phyloP scores from a whole-genome alignment of 2,888 invertebrate species.

The Neocrepidodera transversa region DNA sequence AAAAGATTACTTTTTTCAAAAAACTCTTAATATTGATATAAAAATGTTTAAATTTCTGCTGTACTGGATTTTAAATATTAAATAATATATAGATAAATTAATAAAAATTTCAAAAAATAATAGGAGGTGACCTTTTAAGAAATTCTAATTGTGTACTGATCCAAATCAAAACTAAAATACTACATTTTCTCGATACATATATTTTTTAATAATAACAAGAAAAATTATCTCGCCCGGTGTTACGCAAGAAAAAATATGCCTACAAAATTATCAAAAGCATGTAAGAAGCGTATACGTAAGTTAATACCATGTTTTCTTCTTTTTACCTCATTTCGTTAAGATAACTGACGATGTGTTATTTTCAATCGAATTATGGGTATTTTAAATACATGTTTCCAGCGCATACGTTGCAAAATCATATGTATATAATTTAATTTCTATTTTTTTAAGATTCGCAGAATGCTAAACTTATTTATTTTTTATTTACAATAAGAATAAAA shows the following conservation, averaged over 20 bases:
- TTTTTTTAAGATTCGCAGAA: not conserved
- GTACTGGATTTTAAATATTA: no score
- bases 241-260: conserved; percentile 20
- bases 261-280: conserved; percentile 16
- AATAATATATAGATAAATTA: no score
- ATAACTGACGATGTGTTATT: conserved; percentile 22
- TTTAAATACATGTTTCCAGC: conserved; percentile 15
- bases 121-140: no score
- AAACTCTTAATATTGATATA: no score
- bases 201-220: not conserved
- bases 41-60: no score
- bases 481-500: no score
- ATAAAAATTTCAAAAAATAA: no score
- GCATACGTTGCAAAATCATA: conserved; percentile 15
- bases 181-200: not conserved
- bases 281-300: conserved; percentile 32
- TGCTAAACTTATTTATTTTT: no score
- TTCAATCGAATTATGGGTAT: conserved; percentile 14
- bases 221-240: conserved; percentile 16
- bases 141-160: no score
- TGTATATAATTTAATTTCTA: conserved; percentile 23
- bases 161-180: no score
- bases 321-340: conserved; percentile 21
- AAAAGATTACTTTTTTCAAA: no score
- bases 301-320: conserved; percentile 35